Percentiles rank a stretch among this genome's conserved stretches.
phyloP scores from a whole-genome alignment of 2,797 vertebrate species.

The Platyrinchus mystaceus region DNA sequence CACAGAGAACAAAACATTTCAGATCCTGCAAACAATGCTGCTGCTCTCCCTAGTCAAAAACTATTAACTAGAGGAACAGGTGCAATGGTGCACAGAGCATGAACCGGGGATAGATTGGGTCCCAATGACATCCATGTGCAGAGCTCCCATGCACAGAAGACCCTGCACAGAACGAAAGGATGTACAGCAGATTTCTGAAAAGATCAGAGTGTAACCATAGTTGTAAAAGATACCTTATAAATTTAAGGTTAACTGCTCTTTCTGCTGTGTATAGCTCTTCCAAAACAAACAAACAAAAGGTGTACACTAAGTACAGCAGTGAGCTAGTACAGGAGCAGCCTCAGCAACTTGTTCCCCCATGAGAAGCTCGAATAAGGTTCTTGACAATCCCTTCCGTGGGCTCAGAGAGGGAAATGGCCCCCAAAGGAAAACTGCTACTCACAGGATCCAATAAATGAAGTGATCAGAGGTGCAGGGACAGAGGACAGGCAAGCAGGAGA shows the following conservation, averaged over 20 bases:
- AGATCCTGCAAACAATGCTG: background rate
- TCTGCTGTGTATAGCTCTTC: background rate
- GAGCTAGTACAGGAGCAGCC: background rate
- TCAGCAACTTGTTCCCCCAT: background rate
- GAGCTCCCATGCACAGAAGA: background rate
- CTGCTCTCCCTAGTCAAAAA: background rate
- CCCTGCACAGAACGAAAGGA: background rate
- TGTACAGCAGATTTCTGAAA: background rate
- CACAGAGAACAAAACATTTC: background rate
- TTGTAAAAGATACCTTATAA: background rate
- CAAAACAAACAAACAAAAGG: background rate
- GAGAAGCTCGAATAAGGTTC: background rate
- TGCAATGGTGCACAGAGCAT: background rate
- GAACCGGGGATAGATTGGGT: background rate
- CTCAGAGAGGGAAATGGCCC: background rate
- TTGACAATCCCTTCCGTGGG: background rate
- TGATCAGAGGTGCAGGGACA: background rate
- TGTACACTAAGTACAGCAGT: background rate
- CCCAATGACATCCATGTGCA: background rate
- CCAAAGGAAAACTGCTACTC: background rate
- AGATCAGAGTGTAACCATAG: background rate
- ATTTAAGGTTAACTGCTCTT: background rate
- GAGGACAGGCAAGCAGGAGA: background rate
- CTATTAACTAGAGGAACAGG: background rate
- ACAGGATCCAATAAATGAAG: background rate